These are phyloP conservation scores for Protonibea diacanthus DNA, from an alignment of 2,797 vertebrate genomes.

Conservation along the genomic window DNA sequence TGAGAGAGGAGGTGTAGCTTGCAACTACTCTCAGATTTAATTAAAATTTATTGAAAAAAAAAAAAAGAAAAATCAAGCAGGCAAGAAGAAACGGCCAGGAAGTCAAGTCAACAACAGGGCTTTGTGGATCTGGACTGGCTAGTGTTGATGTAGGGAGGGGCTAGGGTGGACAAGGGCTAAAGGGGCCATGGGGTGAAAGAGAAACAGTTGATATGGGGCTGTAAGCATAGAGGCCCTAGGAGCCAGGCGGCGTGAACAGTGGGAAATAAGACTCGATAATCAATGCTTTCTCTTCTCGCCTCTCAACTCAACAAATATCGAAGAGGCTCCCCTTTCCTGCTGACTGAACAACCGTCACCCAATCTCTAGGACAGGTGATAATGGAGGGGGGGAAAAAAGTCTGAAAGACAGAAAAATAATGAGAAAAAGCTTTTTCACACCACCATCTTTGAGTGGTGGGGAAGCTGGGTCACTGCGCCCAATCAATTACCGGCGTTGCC, in stretches of 20 bases:
- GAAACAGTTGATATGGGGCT: conserved; percentile 26
- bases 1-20: conserved; percentile 15
- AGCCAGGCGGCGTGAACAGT: conserved; percentile 48
- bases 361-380: conserved; percentile 76
- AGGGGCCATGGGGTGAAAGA: conserved; percentile 5
- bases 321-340: conserved; percentile 75
- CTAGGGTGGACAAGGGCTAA: conserved; percentile 32
- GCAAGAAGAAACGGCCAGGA: conserved; percentile 35
- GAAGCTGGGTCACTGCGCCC: conserved; percentile 69
- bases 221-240: conserved; percentile 48
- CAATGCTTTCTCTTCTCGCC: conserved; percentile 75
- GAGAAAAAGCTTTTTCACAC: conserved; percentile 72
- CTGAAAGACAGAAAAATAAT: conserved; percentile 54
- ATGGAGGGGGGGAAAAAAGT: conserved; percentile 60
- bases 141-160: conserved; percentile 3
- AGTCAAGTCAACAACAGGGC: conserved; percentile 51
- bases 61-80: conserved; percentile 44
- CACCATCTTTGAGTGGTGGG: conserved; percentile 42
- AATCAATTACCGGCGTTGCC: conserved; percentile 73
- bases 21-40: conserved; percentile 69
- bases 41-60: conserved; percentile 64
- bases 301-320: conserved; percentile 67
- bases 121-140: conserved; percentile 38
- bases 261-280: conserved; percentile 75
- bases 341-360: conserved; percentile 78